Evolutionary conservation across 2,113 vertebrate species (phyloP), one percentile per base, ranked within the genome.

Genomic region (Osmerus mordax): DNA sequence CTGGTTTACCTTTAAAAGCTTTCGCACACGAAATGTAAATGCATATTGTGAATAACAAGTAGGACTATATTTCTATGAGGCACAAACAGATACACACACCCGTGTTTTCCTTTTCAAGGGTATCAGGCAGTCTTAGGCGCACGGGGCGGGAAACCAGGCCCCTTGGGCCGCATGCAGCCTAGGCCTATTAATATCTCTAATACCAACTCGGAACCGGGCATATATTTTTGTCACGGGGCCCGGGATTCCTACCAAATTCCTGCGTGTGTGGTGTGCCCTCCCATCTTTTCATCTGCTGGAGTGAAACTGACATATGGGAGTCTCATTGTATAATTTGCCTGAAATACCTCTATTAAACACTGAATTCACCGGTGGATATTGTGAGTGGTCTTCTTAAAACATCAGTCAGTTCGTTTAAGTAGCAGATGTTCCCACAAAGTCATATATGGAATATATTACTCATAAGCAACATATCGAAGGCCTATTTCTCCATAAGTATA

Each of bases 341-440:
- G 66, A 78, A 67, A 76, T 82, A 87, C 80, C 80, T 82, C 79
- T 65, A 78, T 74, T 66, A 78, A 73, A 78, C 69, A 78, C 78
- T 76, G 75, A 81, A 86, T 81, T 72, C 79, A 83, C 25, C 60
- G 28, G 77, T 69, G 86, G 82, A 85, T 81, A 83, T 69, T 77
- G 41, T 68, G 76, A 76, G 67, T 79, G 83, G 72, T 64, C 71
- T 68, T 65, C 63, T 72, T 51, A 71, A 56, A 47, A 55, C 54
- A 41, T 69, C 67, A 71, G 60, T 63, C 64, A 61, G 71, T 78
- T 78, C 69, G 55, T 55, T 76, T 73, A 76, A 71, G 64, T 73
- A 74, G 66, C 90, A 91, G 88, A 90, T 90, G 88, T 87, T 86
- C 70, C 21, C 70, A 69, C 87, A 89, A 87, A 89, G 8, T 41